Base-by-base conservation (phyloP, 2,113 vertebrate genomes). In the Stictonetta naevosa region DNA sequence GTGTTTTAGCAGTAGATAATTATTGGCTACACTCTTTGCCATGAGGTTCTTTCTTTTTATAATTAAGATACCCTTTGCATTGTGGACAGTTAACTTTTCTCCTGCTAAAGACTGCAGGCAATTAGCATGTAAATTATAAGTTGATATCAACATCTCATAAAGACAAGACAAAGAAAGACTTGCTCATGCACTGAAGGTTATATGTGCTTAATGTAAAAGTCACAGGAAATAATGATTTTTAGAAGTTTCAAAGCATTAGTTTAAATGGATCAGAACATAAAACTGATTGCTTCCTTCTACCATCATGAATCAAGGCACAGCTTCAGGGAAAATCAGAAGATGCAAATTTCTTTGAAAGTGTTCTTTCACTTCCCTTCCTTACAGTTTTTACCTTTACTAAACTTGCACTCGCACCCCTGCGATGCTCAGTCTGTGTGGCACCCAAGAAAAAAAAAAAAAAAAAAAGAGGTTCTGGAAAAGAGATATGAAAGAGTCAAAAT, bases 1-100 rank as follows among this genome's bases (percentile, higher is more conserved):
- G 71, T 66, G 71, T 88, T 94, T 88, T 88, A 85, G 53, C 69
- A 92, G 87, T n/a, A 88, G 63, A 17, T 92, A 96, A 93, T 95
- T 95, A 88, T 8, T 88, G 63, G 86, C 75, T 86, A 92, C 21
- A 31, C 53, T 69, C 38, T 89, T 82, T 31, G 50, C 46, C 33
- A 42, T 42, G 16, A 90, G 72, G 82, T 83, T 40, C 59, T 88
- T 90, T 66, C 28, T 28, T 81, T 85, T 88, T 15, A 83, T 77
- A 86, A 95, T 75, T 90, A 94, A 93, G 75, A 93, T 88, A 86
- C 50, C 31, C 22, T 85, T 93, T 92, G 55, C 90, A 80, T 34
- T 92, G 59, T 60, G 93, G 79, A 71, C 82, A 94, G 88, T 75
- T 93, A 71, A 87, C 50, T 93, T 90, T 71, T 50, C 55, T 71